Base-by-base conservation (phyloP, 2,113 vertebrate genomes). In the Zosterops japonicus region DNA sequence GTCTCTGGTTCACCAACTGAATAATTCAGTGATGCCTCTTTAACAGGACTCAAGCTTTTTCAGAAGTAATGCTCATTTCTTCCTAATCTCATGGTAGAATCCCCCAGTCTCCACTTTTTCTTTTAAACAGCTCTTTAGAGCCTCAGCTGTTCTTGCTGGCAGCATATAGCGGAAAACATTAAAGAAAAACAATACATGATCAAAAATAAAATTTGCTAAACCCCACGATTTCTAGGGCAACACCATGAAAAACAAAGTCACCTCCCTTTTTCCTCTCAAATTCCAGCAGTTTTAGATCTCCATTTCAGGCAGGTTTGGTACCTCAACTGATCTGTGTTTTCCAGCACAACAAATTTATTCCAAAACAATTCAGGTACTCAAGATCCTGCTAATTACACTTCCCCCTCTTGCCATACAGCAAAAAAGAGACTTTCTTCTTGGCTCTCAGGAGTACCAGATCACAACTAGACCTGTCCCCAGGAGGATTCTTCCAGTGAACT, bases 211-310 rank as follows among this genome's bases (percentile, higher is more conserved):
- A 41, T 56, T 69, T 47, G 23, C 20, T 74, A 69, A 89, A 39
- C 6, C 3, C 3, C 18, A 16, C 0, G 0, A 39, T 55, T 84
- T 75, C 53, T 29, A 71, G 44, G 69, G 10, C 1, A 5, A 6
- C 12, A 29, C 4, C 35, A 76, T 5, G 33, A 68, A 67, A 82
- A 77, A 56, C 8, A 61, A 83, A 83, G 4, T 20, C 6, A 27
- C 4, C 23, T 74, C 47, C 11, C 28, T 60, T 83, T 11, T 53
- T 19, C 31, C 13, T 46, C 68, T 65, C 29, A 11, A 23, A 69
- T 36, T 14, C 23, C 71, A 74, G 47, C 35, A 75, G 36, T 18
- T 83, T 47, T 9, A 33, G 6, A 33, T 42, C 46, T 56, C 52
- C 7, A 8, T 50, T 80, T 55, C 69, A 57, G 21, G 56, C 52